phyloP scores from a whole-genome alignment of 2,113 vertebrate genomes.

The Cololabis saira region DNA sequence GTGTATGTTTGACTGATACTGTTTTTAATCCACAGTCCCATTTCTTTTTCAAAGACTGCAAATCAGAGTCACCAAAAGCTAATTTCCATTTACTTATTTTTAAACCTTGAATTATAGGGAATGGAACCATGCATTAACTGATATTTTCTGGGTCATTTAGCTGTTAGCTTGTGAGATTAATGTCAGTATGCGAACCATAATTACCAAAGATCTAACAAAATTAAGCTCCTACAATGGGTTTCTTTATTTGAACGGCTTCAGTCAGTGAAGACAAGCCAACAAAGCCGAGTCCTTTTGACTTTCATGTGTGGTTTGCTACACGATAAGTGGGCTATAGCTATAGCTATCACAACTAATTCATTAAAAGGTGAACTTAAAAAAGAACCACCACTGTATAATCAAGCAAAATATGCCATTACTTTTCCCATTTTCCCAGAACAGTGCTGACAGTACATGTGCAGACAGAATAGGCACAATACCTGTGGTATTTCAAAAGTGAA shows the following conservation, averaged over 20 bases:
- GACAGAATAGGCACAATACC: slow-evolving; percentile 66
- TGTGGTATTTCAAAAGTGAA: slow-evolving; percentile 49
- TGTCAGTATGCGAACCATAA: too few species aligned
- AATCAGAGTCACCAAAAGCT: too few species aligned
- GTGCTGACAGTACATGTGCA: slow-evolving; percentile 56
- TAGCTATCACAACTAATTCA: slow-evolving; percentile 18
- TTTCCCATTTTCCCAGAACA: slow-evolving; percentile 42
- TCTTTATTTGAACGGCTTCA: not conserved
- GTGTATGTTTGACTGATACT: too few species aligned
- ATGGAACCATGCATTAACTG: not conserved
- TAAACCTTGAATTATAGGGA: not conserved
- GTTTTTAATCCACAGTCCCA: too few species aligned
- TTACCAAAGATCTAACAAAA: not conserved
- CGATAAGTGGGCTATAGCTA: slow-evolving; percentile 3
- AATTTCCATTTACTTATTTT: not conserved
- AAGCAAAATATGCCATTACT: slow-evolving; percentile 45
- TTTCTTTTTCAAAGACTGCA: too few species aligned
- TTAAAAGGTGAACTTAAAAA: too few species aligned
- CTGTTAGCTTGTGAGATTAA: not conserved
- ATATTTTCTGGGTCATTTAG: too few species aligned
- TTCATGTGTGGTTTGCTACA: not conserved
- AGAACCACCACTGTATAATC: slow-evolving; percentile 4
- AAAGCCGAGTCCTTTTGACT: not conserved
- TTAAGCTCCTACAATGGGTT: not conserved
- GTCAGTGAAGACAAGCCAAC: not conserved